Conservation (phyloP, 2,113 vertebrate species). For the Austrofundulus limnaeus region DNA sequence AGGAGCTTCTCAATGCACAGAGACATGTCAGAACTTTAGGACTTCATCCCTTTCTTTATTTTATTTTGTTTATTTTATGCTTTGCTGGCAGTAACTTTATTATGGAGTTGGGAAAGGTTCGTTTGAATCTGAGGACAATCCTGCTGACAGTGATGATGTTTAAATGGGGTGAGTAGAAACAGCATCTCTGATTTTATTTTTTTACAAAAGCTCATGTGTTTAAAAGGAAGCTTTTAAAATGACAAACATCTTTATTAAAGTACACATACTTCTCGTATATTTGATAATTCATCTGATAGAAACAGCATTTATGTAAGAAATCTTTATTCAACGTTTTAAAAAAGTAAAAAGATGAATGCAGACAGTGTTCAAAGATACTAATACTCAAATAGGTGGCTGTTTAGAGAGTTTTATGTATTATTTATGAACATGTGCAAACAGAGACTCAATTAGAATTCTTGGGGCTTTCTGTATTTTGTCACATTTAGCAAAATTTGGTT, state of each 20-base stretch:
- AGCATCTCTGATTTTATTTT: background rate
- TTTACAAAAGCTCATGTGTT: conserved; percentile 13
- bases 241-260: background rate
- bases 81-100: conserved; percentile 18
- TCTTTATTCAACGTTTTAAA: background rate
- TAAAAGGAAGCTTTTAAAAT: background rate
- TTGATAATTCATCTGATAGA: background rate
- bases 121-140: conserved; percentile 64
- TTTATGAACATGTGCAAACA: background rate
- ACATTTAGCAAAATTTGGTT: background rate
- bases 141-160: conserved; percentile 78
- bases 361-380: conserved; percentile 11
- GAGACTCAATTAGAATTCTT: background rate
- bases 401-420: conserved; percentile 9
- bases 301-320: background rate
- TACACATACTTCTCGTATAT: background rate
- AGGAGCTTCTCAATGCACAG: background rate
- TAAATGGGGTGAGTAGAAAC: conserved; percentile 69
- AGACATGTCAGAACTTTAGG: conserved; percentile 39
- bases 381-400: conserved; percentile 10
- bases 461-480: conserved; percentile 17
- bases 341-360: background rate
- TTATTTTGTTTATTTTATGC: background rate
- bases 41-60: background rate
- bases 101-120: conserved; percentile 76